These are phyloP conservation scores for Drosophila leontia DNA, from an alignment of 1,140 invertebrate genomes.

Conservation along the genomic window DNA sequence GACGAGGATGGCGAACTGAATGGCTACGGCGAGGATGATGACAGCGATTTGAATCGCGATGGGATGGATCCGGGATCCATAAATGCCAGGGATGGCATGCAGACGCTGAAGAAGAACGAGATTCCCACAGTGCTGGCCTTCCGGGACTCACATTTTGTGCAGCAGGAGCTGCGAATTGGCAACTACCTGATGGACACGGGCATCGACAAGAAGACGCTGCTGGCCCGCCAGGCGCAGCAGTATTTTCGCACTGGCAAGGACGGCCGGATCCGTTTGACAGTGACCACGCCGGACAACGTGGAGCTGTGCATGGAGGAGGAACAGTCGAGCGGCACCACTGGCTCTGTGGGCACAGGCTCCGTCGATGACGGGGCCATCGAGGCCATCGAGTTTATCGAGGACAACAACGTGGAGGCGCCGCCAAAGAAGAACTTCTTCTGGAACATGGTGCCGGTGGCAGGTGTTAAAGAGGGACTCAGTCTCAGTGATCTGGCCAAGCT, in stretches of 20 bases:
- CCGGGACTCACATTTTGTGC: constrained; percentile 82
- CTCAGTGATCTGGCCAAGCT: constrained; percentile 72
- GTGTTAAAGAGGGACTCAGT: constrained; percentile 77
- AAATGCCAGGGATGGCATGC: constrained; percentile 50
- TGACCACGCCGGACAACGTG: constrained; percentile 82
- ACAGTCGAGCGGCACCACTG: constrained; percentile 48
- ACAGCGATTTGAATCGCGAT: constrained; percentile 17
- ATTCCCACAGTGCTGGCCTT: constrained; percentile 83
- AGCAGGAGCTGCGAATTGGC: constrained; percentile 83
- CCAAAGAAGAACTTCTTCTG: constrained; percentile 78
- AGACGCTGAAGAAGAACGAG: constrained; percentile 78
- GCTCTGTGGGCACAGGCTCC: constrained; percentile 53
- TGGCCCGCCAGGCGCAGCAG: constrained; percentile 59
- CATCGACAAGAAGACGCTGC: constrained; percentile 76
- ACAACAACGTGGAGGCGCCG: constrained; percentile 30
- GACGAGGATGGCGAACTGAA: constrained; percentile 23
- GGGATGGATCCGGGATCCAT: constrained; percentile 19
- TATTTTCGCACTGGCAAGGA: constrained; percentile 62
- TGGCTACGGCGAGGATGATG: constrained; percentile 20
- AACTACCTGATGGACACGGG: constrained; percentile 84
- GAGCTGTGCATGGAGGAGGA: constrained; percentile 78
- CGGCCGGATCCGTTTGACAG: constrained; percentile 72
- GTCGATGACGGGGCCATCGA: constrained; percentile 78
- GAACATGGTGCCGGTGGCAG: constrained; percentile 71
- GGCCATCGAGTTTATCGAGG: constrained; percentile 67